Base-by-base conservation (phyloP, 2,797 vertebrate species). In the Ptychobarbus kaznakovi region DNA sequence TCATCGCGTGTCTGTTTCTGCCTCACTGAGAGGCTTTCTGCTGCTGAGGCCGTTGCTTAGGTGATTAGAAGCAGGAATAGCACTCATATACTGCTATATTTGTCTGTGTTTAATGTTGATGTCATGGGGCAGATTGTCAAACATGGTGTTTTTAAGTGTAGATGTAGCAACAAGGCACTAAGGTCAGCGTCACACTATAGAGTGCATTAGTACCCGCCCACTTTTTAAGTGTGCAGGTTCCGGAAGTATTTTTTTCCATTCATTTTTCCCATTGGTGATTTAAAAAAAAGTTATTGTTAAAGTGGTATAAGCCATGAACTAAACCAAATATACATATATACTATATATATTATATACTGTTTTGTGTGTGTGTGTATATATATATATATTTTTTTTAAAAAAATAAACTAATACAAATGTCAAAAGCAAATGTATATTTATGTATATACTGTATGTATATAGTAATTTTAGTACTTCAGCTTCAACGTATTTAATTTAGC, bases 11-110 rank as follows among this genome's bases (percentile, higher is more conserved):
- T 38, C 88, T 70, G 16, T 79, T 49, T 77, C 78, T 68, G 69
- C 65, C 65, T 82, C 38, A 38, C 25, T 73, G 32, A 73, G 79
- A 77, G 80, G 61, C 72, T 70, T 80, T 69, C 79, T 78, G 46
- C 66, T 86, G 35, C 80, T 76, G 63, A 83, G 84, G 69, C 77
- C 83, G 87, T 86, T 88, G 73, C 86, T 87, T 81, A 82, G 86
- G 86, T 81, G 86, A 87, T 84, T 80, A 80, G 44, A 68, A 65
- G 35, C 82, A 68, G 73, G 40, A 81, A 82, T 87, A 87, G 73
- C 1, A 6, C 69, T 3, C 22, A 20, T 42, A 25, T 68, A 35
- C 18, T 81, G 69, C 78, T 82, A 65, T 85, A 65, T 68, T 70
- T 28, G 44, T 87, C 49, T 32, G 49, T 65, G 25, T 69, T 80